Evolutionary conservation across 2,797 vertebrate species (phyloP).

Genomic region (Pipistrellus nathusii): DNA sequence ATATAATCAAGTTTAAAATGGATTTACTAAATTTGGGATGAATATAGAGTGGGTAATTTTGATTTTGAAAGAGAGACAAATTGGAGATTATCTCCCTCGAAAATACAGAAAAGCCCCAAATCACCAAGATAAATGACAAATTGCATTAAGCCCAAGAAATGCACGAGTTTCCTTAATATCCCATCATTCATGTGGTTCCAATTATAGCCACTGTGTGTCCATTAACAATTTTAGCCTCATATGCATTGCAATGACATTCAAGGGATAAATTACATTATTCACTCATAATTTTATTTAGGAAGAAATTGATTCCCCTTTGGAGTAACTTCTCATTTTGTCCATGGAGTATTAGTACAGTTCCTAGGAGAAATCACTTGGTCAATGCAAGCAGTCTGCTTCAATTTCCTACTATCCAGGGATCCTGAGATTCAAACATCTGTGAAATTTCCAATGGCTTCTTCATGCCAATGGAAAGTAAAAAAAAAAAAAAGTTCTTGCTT

Average conservation of each 20-base stretch:
- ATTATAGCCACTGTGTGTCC: not conserved
- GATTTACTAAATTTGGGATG: conserved; percentile 36
- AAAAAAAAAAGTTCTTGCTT: conserved; percentile 74
- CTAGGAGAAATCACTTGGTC: conserved; percentile 80
- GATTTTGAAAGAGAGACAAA: conserved; percentile 55
- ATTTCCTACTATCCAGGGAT: conserved; percentile 84
- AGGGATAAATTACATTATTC: conserved; percentile 67
- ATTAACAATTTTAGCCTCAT: conserved; percentile 48
- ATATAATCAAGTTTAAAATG: conserved; percentile 13
- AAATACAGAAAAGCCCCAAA: conserved; percentile 27
- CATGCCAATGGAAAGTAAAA: conserved; percentile 84
- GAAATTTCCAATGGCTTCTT: conserved; percentile 85
- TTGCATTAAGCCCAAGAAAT: conserved; percentile 31
- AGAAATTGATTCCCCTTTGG: conserved; percentile 59
- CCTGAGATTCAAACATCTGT: conserved; percentile 82
- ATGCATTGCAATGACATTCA: conserved; percentile 52
- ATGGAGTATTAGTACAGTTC: conserved; percentile 21
- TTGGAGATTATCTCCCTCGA: conserved; percentile 19
- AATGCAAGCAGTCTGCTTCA: conserved; percentile 83
- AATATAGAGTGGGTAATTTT: conserved; percentile 43
- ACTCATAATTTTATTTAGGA: conserved; percentile 80
- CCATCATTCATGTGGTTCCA: not conserved
- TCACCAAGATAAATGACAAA: conserved; percentile 60
- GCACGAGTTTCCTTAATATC: conserved; percentile 12
- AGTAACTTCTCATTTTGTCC: conserved; percentile 78